Percentiles rank a stretch among this genome's conserved stretches.
phyloP scores from a whole-genome alignment of 2,113 vertebrate species.

The Crotalus horridus region DNA sequence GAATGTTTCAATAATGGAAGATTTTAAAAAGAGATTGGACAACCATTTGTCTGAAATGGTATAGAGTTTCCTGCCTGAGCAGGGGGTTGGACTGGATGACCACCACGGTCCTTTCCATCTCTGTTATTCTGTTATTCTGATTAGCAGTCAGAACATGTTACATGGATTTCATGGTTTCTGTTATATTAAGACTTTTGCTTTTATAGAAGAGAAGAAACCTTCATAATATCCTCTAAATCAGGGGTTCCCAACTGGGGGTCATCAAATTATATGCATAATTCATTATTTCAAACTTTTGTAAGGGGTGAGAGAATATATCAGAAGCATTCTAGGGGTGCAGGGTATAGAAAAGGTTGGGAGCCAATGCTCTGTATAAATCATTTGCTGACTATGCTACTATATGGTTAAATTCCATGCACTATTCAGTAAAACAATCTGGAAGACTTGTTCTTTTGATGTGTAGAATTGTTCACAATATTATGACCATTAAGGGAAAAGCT shows the following conservation, averaged over 20 bases:
- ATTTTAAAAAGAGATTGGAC: not conserved
- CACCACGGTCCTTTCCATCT: too few relatives aligned
- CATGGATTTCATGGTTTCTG: not conserved
- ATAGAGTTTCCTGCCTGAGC: not conserved
- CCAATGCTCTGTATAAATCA: conserved; percentile 16
- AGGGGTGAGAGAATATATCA: too few relatives aligned
- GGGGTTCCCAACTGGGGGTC: not conserved
- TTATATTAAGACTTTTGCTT: conserved; percentile 9
- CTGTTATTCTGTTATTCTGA: not conserved
- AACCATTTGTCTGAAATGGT: not conserved
- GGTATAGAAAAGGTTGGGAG: too few relatives aligned
- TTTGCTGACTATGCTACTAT: conserved; percentile 28
- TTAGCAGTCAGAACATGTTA: not conserved
- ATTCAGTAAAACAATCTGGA: conserved; percentile 25
- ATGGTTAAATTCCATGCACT: conserved; percentile 17
- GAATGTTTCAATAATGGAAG: not conserved
- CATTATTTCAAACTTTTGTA: too few relatives aligned
- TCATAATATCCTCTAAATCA: conserved; percentile 37
- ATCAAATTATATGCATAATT: too few relatives aligned
- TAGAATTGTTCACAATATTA: conserved; percentile 27
- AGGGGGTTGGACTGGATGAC: not conserved
- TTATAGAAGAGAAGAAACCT: conserved; percentile 21
- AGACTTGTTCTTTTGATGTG: conserved; percentile 25
- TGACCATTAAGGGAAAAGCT: conserved; percentile 4
- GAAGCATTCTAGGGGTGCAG: too few relatives aligned